These are phyloP conservation scores for Cephus spinipes DNA, from an alignment of 2,888 invertebrate species.

Conservation along the genomic window DNA sequence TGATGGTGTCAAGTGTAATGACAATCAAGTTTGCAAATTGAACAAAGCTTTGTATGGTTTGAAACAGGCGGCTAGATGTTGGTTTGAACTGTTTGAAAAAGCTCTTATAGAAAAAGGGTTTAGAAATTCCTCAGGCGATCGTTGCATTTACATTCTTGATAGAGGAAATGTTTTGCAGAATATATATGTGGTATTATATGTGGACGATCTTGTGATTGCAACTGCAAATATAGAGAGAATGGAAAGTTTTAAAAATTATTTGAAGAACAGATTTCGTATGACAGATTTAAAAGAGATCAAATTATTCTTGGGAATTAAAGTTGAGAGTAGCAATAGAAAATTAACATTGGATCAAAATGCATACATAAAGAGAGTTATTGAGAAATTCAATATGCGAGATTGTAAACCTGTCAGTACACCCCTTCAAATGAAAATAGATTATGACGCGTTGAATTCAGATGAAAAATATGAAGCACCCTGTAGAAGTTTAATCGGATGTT, in stretches of 20 bases:
- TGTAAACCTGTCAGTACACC: slow-evolving; percentile 32
- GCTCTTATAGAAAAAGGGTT: slow-evolving; percentile 23
- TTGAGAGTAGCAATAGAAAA: slow-evolving; percentile 7
- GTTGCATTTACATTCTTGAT: slow-evolving; percentile 26
- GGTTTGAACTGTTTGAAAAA: slow-evolving; percentile 19
- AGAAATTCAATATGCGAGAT: slow-evolving; percentile 35
- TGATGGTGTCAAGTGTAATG: slow-evolving; percentile 17
- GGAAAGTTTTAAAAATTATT: no score
- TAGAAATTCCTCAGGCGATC: slow-evolving; percentile 25
- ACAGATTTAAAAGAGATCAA: no score
- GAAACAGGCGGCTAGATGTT: slow-evolving; percentile 24
- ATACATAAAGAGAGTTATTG: slow-evolving; percentile 29
- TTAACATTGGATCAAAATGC: slow-evolving; percentile 33
- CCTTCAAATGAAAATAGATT: slow-evolving; percentile 22
- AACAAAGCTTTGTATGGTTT: slow-evolving; percentile 29
- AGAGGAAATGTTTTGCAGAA: slow-evolving; percentile 22
- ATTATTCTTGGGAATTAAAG: slow-evolving; percentile 9
- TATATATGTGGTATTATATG: slow-evolving; percentile 26
- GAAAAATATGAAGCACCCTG: slow-evolving; percentile 20
- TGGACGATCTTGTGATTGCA: slow-evolving; percentile 24
- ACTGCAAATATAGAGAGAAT: no score
- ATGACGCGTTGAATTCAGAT: slow-evolving; percentile 15
- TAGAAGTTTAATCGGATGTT: slow-evolving; percentile 27
- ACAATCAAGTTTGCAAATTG: slow-evolving; percentile 26
- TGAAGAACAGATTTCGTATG: no score